Base-by-base conservation (phyloP, 2,888 invertebrate species). In the Helicoverpa assulta region DNA sequence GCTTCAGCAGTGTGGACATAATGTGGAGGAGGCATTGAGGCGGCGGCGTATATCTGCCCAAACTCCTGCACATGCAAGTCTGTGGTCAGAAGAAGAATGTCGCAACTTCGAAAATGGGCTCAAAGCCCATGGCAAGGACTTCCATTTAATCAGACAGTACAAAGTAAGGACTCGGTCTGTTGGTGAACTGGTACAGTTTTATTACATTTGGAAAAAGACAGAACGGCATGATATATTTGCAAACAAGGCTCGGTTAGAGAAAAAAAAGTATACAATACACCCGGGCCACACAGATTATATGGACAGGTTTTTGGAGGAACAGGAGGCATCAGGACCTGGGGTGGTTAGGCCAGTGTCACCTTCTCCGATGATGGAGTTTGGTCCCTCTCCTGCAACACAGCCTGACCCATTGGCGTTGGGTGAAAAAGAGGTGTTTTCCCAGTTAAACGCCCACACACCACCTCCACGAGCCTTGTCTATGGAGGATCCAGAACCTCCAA, bases 81-180 rank as follows among this genome's bases (percentile, higher is more conserved):
- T 98, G 3, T 99, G 99, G 99, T 99, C 99, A 1, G 99, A 99
- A 91, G 99, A 99, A 88, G 99, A 99, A 90, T 99, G 99, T 92
- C 97, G 98, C 67, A 98, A 99, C 92, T 99, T 99, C 94, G 99
- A 99, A 96, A 98, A 98, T 87, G 99, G 99, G 51, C 96, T 99
- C 10, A 97, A 99, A 88, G 97, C 97, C 70, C 99, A 98, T 88
- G 99, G 99, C 40, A 99, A 99, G 95, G 99, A 99, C 93, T 99
- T 99, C 91, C 98, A 98, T 90, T 96, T 98, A 78, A 99, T 99
- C 88, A 98, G 99, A 86, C 98, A 98, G 89, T 97, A 98, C 89
- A 99, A 99, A 96, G 99, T 99, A 57, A 96, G 98, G 85, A 99
- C 99, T 68, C 96, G 99, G 83, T 98, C 99, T 10, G 99, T 99